Evolutionary conservation across 1,140 invertebrate genomes (phyloP).

Genomic region (Drosophila ananassae): DNA sequence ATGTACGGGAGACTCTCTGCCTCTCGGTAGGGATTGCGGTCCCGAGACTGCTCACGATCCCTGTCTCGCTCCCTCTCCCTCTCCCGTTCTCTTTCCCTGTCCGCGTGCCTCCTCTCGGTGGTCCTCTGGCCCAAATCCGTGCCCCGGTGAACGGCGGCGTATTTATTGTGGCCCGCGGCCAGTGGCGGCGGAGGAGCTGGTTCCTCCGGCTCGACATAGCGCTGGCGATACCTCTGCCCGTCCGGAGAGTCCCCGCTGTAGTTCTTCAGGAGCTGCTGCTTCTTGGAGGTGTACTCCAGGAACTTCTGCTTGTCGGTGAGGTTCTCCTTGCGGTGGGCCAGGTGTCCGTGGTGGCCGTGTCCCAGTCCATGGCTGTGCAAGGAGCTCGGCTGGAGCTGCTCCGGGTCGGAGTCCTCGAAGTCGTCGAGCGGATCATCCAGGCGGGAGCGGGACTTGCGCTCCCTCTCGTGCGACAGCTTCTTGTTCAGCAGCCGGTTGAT

Average conservation of each 20-base stretch:
- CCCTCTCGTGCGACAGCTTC: slow-evolving; percentile 56
- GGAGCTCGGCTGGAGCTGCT: slow-evolving; percentile 14
- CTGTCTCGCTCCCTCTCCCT: slow-evolving; percentile 46
- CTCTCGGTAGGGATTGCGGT: slow-evolving; percentile 80
- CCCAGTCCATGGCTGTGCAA: slow-evolving; percentile 10
- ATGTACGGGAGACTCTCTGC: slow-evolving; percentile 82
- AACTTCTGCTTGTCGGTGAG: slow-evolving; percentile 82
- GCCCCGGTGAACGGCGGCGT: slow-evolving; percentile 65
- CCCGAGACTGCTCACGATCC: slow-evolving; percentile 55
- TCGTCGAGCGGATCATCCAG: slow-evolving; percentile 61
- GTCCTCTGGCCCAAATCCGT: slow-evolving; percentile 39
- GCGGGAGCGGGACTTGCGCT: slow-evolving; percentile 50
- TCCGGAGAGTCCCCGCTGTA: slow-evolving; percentile 53
- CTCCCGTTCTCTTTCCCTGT: slow-evolving; percentile 8
- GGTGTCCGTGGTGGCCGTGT: slow-evolving; percentile 11
- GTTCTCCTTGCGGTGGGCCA: slow-evolving; percentile 73
- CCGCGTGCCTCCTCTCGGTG: slow-evolving; percentile 25
- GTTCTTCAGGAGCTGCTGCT: slow-evolving; percentile 60
- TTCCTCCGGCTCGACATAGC: slow-evolving; percentile 74
- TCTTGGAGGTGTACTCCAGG: slow-evolving; percentile 71
- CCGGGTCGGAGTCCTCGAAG: slow-evolving; percentile 68
- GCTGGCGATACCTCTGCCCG: slow-evolving; percentile 70
- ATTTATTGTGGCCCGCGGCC: slow-evolving; percentile 59
- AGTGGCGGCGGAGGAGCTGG: slow-evolving; percentile 29
- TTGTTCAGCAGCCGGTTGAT: slow-evolving; percentile 78